A percentile compares a stretch with the other conserved stretches of the same genome.
Conservation (phyloP, 1,140 invertebrate species). For the Leptonema lineaticorne region DNA sequence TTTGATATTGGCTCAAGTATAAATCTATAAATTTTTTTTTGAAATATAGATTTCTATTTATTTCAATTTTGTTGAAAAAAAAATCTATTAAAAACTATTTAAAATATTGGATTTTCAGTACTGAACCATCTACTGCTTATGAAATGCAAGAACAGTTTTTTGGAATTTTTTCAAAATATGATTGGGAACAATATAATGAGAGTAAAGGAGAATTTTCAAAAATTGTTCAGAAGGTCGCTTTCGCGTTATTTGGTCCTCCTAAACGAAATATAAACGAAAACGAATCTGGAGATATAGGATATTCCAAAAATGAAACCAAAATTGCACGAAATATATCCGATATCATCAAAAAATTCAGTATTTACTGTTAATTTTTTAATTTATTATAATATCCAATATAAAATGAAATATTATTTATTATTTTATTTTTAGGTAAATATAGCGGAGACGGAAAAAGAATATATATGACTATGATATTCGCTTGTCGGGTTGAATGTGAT, state of each 20-base stretch:
- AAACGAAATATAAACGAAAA: neutral
- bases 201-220: neutral
- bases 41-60: too few species aligned
- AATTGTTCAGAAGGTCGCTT: too few species aligned
- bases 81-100: too few species aligned
- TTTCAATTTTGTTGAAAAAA: too few species aligned
- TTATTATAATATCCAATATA: neutral
- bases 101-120: too few species aligned
- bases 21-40: too few species aligned
- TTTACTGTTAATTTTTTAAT: neutral
- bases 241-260: neutral
- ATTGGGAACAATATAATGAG: conserved; percentile 23
- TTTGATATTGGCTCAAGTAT: too few species aligned
- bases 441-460: conserved; percentile 21
- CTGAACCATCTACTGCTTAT: neutral
- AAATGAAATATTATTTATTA: conserved; percentile 1
- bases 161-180: neutral
- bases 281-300: neutral
- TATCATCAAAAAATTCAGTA: too few species aligned
- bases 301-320: too few species aligned
- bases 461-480: conserved; percentile 32
- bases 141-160: neutral
- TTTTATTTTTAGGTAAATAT: conserved; percentile 31
- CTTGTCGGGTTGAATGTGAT: conserved; percentile 17
- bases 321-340: too few species aligned